Evolutionary conservation across 2,888 invertebrate species (phyloP).

Genomic region (Tachina fera): DNA sequence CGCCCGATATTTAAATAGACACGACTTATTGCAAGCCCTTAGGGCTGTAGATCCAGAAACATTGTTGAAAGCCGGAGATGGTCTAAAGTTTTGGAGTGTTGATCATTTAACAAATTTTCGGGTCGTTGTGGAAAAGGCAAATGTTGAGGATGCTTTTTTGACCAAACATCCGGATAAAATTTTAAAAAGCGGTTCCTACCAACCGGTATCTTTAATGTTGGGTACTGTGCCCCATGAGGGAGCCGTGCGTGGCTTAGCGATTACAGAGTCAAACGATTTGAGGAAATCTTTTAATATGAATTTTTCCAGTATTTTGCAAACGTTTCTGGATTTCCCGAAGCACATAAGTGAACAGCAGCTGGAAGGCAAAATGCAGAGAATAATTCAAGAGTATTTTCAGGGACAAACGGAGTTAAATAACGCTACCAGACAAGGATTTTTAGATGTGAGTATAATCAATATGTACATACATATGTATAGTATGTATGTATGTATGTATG

Average conservation of each 20-base stretch:
- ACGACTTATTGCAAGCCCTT: slow-evolving; percentile 81
- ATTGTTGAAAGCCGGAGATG: slow-evolving; percentile 82
- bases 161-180: slow-evolving; percentile 82
- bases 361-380: slow-evolving; percentile 68
- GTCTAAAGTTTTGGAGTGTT: slow-evolving; percentile 84
- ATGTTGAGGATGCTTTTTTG: slow-evolving; percentile 82
- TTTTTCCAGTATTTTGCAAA: slow-evolving; percentile 78
- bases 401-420: slow-evolving; percentile 76
- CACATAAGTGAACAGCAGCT: slow-evolving; percentile 64
- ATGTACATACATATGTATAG: too few species aligned
- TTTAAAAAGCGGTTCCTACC: slow-evolving; percentile 81
- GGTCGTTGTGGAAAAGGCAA: slow-evolving; percentile 82
- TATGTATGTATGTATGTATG: too few species aligned
- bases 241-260: slow-evolving; percentile 83
- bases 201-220: slow-evolving; percentile 83
- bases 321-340: slow-evolving; percentile 78
- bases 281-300: slow-evolving; percentile 77
- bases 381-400: slow-evolving; percentile 77
- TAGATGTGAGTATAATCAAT: slow-evolving; percentile 74
- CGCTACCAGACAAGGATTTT: slow-evolving; percentile 76
- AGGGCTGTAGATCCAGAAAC: slow-evolving; percentile 80
- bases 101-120: slow-evolving; percentile 84
- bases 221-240: slow-evolving; percentile 84
- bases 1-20: slow-evolving; percentile 76
- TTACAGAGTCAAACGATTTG: slow-evolving; percentile 77